phyloP scores from a whole-genome alignment of 23 tunicate species.

The Trididemnum clinides region DNA sequence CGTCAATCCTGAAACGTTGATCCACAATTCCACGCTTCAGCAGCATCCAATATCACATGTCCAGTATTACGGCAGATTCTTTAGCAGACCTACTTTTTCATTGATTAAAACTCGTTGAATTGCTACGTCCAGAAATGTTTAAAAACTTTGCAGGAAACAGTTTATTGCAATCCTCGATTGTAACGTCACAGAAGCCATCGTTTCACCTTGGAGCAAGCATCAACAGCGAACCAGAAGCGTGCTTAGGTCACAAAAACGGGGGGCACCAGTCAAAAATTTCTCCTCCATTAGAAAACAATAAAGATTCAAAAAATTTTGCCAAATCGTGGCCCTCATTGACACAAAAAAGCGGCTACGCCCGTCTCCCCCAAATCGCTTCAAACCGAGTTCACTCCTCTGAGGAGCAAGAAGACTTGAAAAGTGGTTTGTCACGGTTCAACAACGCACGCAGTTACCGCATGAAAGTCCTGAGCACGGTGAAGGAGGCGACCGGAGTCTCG shows the following conservation, averaged over 20 bases:
- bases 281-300: not conserved
- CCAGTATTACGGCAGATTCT: too few species aligned
- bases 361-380: not conserved
- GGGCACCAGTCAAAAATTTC: not conserved
- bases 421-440: not conserved
- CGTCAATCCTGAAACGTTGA: too few species aligned
- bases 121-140: too few species aligned
- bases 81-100: not conserved
- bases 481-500: not conserved
- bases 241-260: not conserved
- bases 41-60: too few species aligned
- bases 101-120: too few species aligned
- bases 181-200: not conserved
- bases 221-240: not conserved
- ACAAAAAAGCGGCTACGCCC: not conserved
- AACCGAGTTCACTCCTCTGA: not conserved
- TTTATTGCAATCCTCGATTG: not conserved
- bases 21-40: too few species aligned
- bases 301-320: not conserved
- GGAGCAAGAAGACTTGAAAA: not conserved
- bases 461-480: not conserved
- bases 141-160: not conserved
- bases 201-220: not conserved
- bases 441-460: not conserved
- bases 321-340: constrained; percentile 14